A percentile compares a stretch with the other conserved stretches of the same genome.
phyloP scores from a whole-genome alignment of 1,140 invertebrate genomes.

The Venustaconcha ellipsiformis region DNA sequence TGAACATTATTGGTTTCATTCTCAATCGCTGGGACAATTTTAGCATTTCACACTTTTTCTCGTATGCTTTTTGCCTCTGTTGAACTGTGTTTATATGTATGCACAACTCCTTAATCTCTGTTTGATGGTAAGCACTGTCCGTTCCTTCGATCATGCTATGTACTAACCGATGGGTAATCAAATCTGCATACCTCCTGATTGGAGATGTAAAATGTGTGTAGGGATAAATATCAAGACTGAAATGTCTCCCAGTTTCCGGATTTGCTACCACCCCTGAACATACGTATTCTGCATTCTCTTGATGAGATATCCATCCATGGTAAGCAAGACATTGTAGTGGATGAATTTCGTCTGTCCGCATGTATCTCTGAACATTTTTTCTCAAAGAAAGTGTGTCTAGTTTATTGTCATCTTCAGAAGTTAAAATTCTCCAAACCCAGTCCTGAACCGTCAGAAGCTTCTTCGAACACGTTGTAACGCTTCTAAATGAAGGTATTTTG shows the following conservation, averaged over 20 bases:
- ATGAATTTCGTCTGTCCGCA: constrained; percentile 93
- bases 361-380: constrained; percentile 85
- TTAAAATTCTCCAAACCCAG: background rate
- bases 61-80: constrained; percentile 30
- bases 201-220: constrained; percentile 70
- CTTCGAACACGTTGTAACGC: background rate
- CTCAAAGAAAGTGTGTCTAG: constrained; percentile 28
- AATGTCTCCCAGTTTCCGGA: constrained; percentile 19
- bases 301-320: constrained; percentile 62
- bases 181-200: constrained; percentile 66
- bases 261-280: constrained; percentile 5
- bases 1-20: constrained; percentile 25
- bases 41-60: constrained; percentile 26
- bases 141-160: constrained; percentile 72
- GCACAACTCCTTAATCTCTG: constrained; percentile 40
- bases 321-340: constrained; percentile 86
- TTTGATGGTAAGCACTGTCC: constrained; percentile 31
- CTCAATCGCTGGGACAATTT: constrained; percentile 22
- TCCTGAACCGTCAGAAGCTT: no score
- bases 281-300: constrained; percentile 22
- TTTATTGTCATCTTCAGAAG: constrained; percentile 17
- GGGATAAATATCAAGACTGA: constrained; percentile 19
- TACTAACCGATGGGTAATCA: constrained; percentile 82
- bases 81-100: constrained; percentile 28
- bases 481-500: background rate